phyloP scores from a whole-genome alignment of 1,140 invertebrate species.

The Tribolium castaneum region DNA sequence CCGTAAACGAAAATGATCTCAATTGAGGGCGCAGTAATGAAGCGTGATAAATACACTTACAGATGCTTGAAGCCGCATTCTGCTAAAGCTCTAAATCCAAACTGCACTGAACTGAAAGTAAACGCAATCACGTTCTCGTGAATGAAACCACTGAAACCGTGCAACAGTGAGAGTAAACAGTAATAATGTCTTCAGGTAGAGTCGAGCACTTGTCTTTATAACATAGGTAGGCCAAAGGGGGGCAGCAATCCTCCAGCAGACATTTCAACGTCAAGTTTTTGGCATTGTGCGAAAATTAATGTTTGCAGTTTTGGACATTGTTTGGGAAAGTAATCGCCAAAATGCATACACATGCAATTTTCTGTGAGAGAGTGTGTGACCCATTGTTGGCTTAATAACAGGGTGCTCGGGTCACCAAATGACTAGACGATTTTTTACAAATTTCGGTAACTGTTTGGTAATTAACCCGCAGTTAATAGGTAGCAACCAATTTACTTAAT shows the following conservation, averaged over 20 bases:
- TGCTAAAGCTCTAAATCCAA: constrained; percentile 32
- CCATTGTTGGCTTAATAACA: not conserved
- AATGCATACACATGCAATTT: constrained; percentile 35
- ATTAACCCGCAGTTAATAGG: not conserved
- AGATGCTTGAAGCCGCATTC: constrained; percentile 34
- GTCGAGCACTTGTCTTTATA: constrained; percentile 33
- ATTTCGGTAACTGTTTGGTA: not conserved
- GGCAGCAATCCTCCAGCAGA: not conserved
- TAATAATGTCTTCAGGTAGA: constrained; percentile 39
- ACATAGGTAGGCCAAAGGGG: constrained; percentile 15
- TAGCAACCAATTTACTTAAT: not conserved
- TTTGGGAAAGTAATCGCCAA: constrained; percentile 24
- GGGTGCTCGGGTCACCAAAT: not conserved
- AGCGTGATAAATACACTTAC: too few relatives aligned
- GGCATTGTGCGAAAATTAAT: constrained; percentile 5
- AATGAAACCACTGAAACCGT: constrained; percentile 39
- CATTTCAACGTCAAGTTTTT: not conserved
- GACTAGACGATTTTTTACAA: not conserved
- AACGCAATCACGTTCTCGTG: constrained; percentile 28
- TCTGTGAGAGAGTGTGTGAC: constrained; percentile 8
- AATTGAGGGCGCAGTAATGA: not conserved
- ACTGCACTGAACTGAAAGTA: constrained; percentile 32
- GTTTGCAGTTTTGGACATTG: constrained; percentile 13
- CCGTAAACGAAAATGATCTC: not conserved
- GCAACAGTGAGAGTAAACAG: constrained; percentile 36